Percentiles rank a stretch among this genome's conserved stretches.
Evolutionary conservation across 2,797 vertebrate genomes (phyloP).

Genomic region (Lutjanus campechanus): DNA sequence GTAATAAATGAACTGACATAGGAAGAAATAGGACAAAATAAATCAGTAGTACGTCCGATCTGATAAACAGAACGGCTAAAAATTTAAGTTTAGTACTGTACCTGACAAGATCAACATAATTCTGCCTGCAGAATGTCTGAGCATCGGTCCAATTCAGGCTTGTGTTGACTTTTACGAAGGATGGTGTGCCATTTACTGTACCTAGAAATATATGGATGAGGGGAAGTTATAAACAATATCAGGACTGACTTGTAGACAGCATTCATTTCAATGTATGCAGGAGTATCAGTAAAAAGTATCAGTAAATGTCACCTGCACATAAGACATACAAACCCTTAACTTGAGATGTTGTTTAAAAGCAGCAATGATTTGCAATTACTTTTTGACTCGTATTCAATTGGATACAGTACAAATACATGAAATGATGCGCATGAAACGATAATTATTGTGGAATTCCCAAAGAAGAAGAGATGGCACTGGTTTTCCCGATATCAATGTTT

Average conservation of each 20-base stretch:
- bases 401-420: too few species aligned
- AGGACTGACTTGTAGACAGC: not conserved
- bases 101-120: constrained; percentile 58
- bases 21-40: not conserved
- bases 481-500: too few species aligned
- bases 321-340: not conserved
- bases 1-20: not conserved
- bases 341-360: too few species aligned
- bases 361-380: too few species aligned
- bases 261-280: not conserved
- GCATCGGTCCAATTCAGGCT: constrained; percentile 9
- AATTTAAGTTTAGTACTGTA: constrained; percentile 6
- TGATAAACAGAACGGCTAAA: not conserved
- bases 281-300: not conserved
- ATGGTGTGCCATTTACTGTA: not conserved
- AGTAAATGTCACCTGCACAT: not conserved
- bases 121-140: constrained; percentile 45
- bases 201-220: constrained; percentile 25
- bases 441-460: too few species aligned
- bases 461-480: too few species aligned
- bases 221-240: not conserved
- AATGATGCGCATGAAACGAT: too few species aligned
- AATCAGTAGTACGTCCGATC: too few species aligned
- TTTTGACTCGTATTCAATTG: too few species aligned
- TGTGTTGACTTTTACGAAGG: not conserved